phyloP scores from a whole-genome alignment of 2,113 vertebrate genomes.

The Cricetomys ansorgei region DNA sequence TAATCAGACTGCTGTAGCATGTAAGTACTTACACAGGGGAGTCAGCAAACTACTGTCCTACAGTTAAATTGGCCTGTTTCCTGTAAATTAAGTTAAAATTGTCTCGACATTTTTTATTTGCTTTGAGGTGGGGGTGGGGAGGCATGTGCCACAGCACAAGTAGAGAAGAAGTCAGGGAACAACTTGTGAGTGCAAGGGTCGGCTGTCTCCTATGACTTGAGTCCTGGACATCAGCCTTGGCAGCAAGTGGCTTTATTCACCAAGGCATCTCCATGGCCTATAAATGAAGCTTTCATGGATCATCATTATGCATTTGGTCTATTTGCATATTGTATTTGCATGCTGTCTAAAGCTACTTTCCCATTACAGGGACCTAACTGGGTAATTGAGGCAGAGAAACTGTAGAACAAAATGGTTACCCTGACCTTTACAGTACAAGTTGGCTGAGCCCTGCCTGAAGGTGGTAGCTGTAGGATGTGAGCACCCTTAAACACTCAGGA shows the following conservation, averaged over 20 bases:
- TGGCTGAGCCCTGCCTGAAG: not conserved
- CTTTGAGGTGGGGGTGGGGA: not conserved
- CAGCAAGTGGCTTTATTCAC: not conserved
- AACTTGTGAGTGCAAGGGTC: not conserved
- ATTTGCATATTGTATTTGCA: too few species aligned
- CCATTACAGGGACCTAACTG: not conserved
- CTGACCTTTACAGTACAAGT: constrained; percentile 5
- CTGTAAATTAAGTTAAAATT: not conserved
- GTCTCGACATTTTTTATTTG: not conserved
- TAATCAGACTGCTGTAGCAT: not conserved
- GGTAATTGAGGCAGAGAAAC: not conserved
- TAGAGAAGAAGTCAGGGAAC: not conserved
- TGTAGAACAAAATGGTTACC: not conserved
- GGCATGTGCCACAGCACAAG: not conserved
- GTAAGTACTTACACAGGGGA: not conserved
- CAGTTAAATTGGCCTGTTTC: not conserved
- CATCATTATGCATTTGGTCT: not conserved
- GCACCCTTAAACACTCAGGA: not conserved
- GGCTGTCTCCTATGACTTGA: not conserved
- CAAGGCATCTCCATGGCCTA: not conserved
- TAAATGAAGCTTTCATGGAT: constrained; percentile 9
- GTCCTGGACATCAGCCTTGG: not conserved
- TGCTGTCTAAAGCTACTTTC: constrained; percentile 40
- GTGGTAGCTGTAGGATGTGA: not conserved
- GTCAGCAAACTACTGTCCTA: constrained; percentile 26